Evolutionary conservation across 1,140 invertebrate species (phyloP), one percentile per base, ranked within the genome.

Genomic region (Ceratosolen fusciceps): DNA sequence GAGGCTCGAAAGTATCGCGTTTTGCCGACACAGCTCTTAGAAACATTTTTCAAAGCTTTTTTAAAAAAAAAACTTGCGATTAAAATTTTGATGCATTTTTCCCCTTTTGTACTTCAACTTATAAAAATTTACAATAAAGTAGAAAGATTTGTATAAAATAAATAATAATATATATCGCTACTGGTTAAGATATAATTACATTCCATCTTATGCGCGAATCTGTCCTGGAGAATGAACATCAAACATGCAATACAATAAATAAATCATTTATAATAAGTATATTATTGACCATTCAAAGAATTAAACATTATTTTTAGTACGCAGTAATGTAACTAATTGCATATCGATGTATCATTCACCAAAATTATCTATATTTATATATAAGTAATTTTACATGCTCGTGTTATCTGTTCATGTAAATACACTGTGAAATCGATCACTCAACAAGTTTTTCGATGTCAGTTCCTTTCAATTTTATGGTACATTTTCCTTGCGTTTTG

Each of bases 371-470:
- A 80, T 74, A 82, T 49, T 67, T 71, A 81, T 58, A 80, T 74
- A 82, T 70, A 70, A 80, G 47, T 74, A 76, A 71, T 79, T 56
- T 76, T 80, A 82, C 77, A 82, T 77, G 54, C 76, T 74, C 73
- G 58, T 81, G 74, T 79, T 81, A n/a, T 79, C 74, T 81, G 70
- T 76, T 80, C 52, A 79, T 81, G 78, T 82, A 82, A 80, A 82
- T 80, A 82, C 77, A 82, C 78, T 82, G 52, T 80, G 71, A 80
- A 80, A 39, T 80, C 39, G 54, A 79, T 77, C 62, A 79, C 58
- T 75, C 62, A 77, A 81, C 80, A 83, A 81, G 65, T 79, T 83
- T 73, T 80, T 76, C 77, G 82, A 82, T 83, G 79, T 78, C 74
- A 80, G 83, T 82, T 80, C 79, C 79, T 80, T 80, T 76, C 21